Conservation (phyloP, 2,113 vertebrate genomes). For the Oncorhynchus clarkii region DNA sequence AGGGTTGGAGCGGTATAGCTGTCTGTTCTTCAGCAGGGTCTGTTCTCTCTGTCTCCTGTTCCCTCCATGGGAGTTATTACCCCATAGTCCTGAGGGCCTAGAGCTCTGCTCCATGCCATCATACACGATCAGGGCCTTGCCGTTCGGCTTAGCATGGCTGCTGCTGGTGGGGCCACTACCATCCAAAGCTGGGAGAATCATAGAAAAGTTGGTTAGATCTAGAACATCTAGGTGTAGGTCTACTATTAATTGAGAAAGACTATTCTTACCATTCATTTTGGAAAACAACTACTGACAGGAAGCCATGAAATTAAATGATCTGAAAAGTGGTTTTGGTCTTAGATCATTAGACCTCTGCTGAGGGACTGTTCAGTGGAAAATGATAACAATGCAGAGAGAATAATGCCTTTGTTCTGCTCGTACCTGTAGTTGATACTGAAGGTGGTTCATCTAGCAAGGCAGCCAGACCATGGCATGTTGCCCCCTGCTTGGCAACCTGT, state of each 20-base stretch:
- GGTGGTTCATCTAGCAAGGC: conserved; percentile 80
- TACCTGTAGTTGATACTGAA: conserved; percentile 77
- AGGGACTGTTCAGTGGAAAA: background rate
- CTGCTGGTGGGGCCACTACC: conserved; percentile 50
- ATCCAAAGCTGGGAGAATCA: conserved; percentile 32
- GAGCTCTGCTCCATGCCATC: conserved; percentile 35
- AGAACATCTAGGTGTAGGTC: background rate
- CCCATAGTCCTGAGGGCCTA: conserved; percentile 66
- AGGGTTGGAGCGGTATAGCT: conserved; percentile 87
- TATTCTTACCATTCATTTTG: too few species aligned
- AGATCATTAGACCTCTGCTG: too few species aligned
- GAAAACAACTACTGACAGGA: too few species aligned
- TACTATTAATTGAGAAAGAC: too few species aligned
- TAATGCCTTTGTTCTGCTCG: conserved; percentile 4
- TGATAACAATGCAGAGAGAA: background rate
- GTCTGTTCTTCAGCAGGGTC: conserved; percentile 79
- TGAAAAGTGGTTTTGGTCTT: too few species aligned
- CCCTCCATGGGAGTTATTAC: conserved; percentile 69
- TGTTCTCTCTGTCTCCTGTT: conserved; percentile 77
- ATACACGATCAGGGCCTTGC: conserved; percentile 74
- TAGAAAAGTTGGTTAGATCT: background rate
- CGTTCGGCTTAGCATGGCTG: conserved; percentile 71
- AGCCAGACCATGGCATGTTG: conserved; percentile 84
- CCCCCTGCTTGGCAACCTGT: conserved; percentile 87
- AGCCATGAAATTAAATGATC: too few species aligned